Evolutionary conservation across 2,113 vertebrate genomes (phyloP).

Genomic region (Thermophis baileyi): DNA sequence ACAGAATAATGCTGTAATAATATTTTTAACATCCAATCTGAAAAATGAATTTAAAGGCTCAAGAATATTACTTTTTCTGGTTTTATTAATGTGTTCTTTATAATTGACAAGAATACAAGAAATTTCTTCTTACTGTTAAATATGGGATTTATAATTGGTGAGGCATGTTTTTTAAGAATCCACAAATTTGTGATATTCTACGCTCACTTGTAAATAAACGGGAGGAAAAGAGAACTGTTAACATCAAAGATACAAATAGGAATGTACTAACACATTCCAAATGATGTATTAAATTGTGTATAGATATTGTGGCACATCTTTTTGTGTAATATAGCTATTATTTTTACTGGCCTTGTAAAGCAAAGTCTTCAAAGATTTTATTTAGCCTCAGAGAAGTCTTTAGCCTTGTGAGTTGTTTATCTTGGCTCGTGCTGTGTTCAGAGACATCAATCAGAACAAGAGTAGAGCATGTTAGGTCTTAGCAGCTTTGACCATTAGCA

Average conservation of each 20-base stretch:
- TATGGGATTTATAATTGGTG: not conserved
- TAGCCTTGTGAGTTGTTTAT: conserved; percentile 2
- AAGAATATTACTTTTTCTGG: not conserved
- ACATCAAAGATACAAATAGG: not conserved
- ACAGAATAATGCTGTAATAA: not conserved
- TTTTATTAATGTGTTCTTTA: not conserved
- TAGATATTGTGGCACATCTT: not conserved
- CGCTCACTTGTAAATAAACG: not conserved
- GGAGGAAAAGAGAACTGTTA: not conserved
- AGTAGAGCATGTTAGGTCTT: conserved; percentile 14
- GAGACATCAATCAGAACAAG: not conserved
- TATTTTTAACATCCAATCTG: not conserved
- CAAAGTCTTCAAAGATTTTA: conserved; percentile 1
- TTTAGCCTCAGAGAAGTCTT: conserved; percentile 3
- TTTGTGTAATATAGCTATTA: not conserved
- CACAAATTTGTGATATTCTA: not conserved
- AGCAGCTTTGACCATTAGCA: not conserved
- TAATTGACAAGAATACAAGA: not conserved
- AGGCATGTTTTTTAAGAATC: not conserved
- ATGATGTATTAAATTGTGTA: not conserved
- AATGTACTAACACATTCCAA: not conserved
- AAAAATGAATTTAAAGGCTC: not conserved
- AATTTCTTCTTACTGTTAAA: not conserved
- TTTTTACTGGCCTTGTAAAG: not conserved
- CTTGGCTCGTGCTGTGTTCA: conserved; percentile 7